Conservation (phyloP, 1,140 invertebrate genomes). For the Diorhabda elongata region DNA sequence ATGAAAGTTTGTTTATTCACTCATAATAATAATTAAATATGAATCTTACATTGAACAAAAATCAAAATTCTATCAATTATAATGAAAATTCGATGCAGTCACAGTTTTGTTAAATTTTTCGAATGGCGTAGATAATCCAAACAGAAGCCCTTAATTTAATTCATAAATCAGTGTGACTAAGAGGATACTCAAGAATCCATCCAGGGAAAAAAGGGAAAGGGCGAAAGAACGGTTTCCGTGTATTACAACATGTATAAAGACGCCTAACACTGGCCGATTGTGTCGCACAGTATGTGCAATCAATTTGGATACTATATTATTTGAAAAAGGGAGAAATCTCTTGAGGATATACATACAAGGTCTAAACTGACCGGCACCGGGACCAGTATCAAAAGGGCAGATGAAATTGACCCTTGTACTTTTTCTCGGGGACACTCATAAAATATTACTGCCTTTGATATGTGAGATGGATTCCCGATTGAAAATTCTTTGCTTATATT, state of each 20-base stretch:
- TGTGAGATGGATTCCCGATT: constrained; percentile 7
- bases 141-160: constrained; percentile 9
- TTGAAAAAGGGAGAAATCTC: constrained; percentile 23
- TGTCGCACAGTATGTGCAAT: constrained; percentile 26
- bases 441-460: constrained; percentile 14
- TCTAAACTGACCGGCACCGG: neutral
- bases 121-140: neutral
- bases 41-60: too few species aligned
- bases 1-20: too few species aligned
- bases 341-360: constrained; percentile 22
- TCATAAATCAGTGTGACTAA: constrained; percentile 15
- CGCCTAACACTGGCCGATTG: constrained; percentile 15
- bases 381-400: constrained; percentile 8
- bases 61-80: too few species aligned
- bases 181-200: constrained; percentile 11
- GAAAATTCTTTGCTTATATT: constrained; percentile 9
- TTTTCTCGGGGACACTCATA: constrained; percentile 4
- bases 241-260: constrained; percentile 26
- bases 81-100: too few species aligned
- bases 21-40: too few species aligned
- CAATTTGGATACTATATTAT: constrained; percentile 26
- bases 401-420: constrained; percentile 6
- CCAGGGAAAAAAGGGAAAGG: constrained; percentile 7
- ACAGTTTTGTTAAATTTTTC: neutral
- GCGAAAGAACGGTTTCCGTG: neutral